Base-by-base conservation (phyloP, 2,888 invertebrate genomes). In the Andrena bucephala region DNA sequence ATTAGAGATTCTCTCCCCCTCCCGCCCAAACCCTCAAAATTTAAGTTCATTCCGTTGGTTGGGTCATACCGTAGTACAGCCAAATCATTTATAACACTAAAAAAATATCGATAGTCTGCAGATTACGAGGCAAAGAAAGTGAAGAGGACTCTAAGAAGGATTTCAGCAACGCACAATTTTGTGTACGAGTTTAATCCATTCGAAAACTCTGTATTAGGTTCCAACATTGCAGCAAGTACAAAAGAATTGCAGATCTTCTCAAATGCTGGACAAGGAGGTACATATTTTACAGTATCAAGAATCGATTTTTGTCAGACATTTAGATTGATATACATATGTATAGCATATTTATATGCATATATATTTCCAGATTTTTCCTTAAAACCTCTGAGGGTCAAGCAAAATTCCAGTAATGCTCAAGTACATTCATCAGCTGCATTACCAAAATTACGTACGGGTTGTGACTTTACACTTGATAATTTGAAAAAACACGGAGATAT, bases 131-230 rank as follows among this genome's bases (percentile, higher is more conserved):
- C 54, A 2, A 80, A 75, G 29, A 81, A 81, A 6, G 69, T 31
- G 0, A 83, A 50, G 20, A 68, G 57, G 27, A 24, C 69, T 0
- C 29, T 62, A 3, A 85, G 87, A 66, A 86, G 89, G 33, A 65
- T 87, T 48, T 52, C 90, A 7, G 92, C 92, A 0, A 92, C 92
- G 4, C 91, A 81, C n/a, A 89, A 90, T 76, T 83, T 91, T 24
- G 74, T 91, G 2, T 90, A 87, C 10, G 90, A 92, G 67, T 90
- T 92, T 70, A 74, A 87, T 73, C 83, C 89, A 0, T 81, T 83
- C 33, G 86, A 59, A 3, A 83, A 78, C 57, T 16, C 62, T 2
- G 50, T 65, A 13, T 52, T 76, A 6, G 13, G 7, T 27, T 36
- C 50, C 10, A 68, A 36, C 20, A 59, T 4, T 59, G n/a, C 20